Base-by-base conservation (phyloP, 2,797 vertebrate species). In the Adelosebastes latens region DNA sequence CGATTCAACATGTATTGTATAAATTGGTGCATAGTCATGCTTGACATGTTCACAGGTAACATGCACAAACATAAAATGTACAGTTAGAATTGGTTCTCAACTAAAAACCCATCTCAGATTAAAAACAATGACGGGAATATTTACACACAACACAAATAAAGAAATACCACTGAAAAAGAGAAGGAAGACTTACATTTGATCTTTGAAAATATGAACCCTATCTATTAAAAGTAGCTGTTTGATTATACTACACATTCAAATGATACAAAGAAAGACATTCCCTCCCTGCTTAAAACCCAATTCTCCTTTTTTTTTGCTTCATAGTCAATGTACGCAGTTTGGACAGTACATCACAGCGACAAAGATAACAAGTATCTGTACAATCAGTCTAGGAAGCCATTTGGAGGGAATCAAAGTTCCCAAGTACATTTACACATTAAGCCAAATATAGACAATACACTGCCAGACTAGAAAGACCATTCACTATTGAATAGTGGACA, bases 21-120 rank as follows among this genome's bases (percentile, higher is more conserved):
- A 92, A 90, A 94, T 89, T 88, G 86, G 87, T 88, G 95, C 93
- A 96, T 95, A 96, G 95, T 96, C 96, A 89, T 91, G 95, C 95
- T 75, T 87, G 80, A 93, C 90, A 93, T 95, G 95, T 93, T 95
- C 86, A 95, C 90, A 63, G 82, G 86, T 94, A 91, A 95, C 97
- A 97, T 97, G 96, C 95, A 95, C 86, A 89, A 93, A 94, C 89
- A 91, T 52, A 67, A 83, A 77, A 88, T 75, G 72, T 88, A 93
- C 85, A 71, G 67, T 85, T 86, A 91, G 77, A 90, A 24, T 61
- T 81, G n/a, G 77, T 86, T 87, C 72, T 83, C 27, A 88, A 92
- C 85, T 68, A 85, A 89, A 46, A 92, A 88, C 72, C 75, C 73
- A 81, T 78, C 68, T 79, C 60, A 72, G 68, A 88, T 86, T 80